Percentiles rank a stretch among this genome's conserved stretches.
Conservation (phyloP, 2,888 invertebrate genomes). For the Encarsia formosa region DNA sequence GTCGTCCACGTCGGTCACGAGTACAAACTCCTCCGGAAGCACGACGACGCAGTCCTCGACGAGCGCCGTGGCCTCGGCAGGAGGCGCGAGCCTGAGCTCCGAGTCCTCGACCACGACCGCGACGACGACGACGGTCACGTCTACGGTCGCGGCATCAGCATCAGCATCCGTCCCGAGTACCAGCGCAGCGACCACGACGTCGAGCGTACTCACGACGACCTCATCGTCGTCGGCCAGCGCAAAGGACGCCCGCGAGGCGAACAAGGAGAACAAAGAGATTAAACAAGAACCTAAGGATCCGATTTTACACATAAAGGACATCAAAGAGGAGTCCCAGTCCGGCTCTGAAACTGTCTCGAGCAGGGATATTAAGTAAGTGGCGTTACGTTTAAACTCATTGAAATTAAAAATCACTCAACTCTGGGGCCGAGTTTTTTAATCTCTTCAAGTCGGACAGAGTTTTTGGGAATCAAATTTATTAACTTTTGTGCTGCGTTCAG, state of each 20-base stretch:
- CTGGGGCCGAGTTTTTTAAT: too few relatives aligned
- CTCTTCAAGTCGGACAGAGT: too few relatives aligned
- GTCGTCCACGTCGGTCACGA: constrained; percentile 36
- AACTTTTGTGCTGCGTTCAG: too few relatives aligned
- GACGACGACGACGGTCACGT: constrained; percentile 35
- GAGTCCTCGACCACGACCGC: constrained; percentile 42
- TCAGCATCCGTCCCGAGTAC: constrained; percentile 33
- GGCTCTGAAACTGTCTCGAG: constrained; percentile 28
- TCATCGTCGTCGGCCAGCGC: constrained; percentile 34
- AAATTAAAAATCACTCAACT: too few relatives aligned
- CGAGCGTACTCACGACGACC: constrained; percentile 38
- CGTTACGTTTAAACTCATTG: too few relatives aligned
- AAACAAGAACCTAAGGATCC: constrained; percentile 56
- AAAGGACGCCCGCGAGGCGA: constrained; percentile 50
- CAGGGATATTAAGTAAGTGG: constrained; percentile 25
- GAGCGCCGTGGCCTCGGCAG: constrained; percentile 11
- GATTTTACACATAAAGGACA: constrained; percentile 39
- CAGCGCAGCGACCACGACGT: constrained; percentile 34
- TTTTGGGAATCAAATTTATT: too few relatives aligned
- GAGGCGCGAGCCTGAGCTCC: neutral
- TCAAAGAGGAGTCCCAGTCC: constrained; percentile 43
- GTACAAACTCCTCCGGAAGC: constrained; percentile 34
- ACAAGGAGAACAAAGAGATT: constrained; percentile 60
- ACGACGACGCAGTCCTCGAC: constrained; percentile 28
- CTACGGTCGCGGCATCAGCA: constrained; percentile 28